Conservation (phyloP, 2,888 invertebrate genomes). For the Cremastinae sp. region DNA sequence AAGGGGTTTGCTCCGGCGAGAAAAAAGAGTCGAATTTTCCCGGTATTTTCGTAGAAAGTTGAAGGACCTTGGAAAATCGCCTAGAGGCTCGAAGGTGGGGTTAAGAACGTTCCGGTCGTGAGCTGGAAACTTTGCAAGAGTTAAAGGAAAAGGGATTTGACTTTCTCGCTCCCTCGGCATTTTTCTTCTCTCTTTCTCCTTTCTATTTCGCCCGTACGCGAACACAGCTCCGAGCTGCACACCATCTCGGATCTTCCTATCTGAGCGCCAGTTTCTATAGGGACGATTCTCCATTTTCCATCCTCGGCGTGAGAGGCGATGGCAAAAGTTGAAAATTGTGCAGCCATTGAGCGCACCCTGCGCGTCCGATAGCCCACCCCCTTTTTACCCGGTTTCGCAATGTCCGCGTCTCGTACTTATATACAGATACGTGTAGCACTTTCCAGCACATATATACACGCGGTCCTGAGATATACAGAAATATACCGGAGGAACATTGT, state of each 20-base stretch:
- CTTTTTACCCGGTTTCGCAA: slow-evolving; percentile 49
- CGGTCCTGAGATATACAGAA: no score
- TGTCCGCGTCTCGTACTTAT: slow-evolving; percentile 19
- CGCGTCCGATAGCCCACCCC: slow-evolving; percentile 69
- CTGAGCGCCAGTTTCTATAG: slow-evolving; percentile 56
- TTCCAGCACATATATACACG: slow-evolving; percentile 14
- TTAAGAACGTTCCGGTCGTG: slow-evolving; percentile 60
- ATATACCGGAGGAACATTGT: slow-evolving; percentile 17
- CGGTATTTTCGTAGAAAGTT: slow-evolving; percentile 33
- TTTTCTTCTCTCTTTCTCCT: slow-evolving; percentile 28
- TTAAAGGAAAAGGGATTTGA: slow-evolving; percentile 72
- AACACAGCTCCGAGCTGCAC: no score
- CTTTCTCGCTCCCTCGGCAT: slow-evolving; percentile 59
- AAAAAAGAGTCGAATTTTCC: no score
- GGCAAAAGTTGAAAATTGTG: slow-evolving; percentile 75
- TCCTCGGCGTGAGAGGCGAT: slow-evolving; percentile 70
- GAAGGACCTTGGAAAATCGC: slow-evolving; percentile 44
- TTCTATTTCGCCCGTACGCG: no score
- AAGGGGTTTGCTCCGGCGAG: no score
- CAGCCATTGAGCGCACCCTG: slow-evolving; percentile 74
- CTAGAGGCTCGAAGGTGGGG: slow-evolving; percentile 38
- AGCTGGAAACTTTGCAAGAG: slow-evolving; percentile 65
- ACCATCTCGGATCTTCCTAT: slow-evolving; percentile 28
- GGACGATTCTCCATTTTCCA: slow-evolving; percentile 72
- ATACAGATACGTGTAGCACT: slow-evolving; percentile 27